These are phyloP conservation scores for Palythoa heliodiscus DNA, from an alignment of 92 coral and sea anemone genomes.

Conservation along the genomic window DNA sequence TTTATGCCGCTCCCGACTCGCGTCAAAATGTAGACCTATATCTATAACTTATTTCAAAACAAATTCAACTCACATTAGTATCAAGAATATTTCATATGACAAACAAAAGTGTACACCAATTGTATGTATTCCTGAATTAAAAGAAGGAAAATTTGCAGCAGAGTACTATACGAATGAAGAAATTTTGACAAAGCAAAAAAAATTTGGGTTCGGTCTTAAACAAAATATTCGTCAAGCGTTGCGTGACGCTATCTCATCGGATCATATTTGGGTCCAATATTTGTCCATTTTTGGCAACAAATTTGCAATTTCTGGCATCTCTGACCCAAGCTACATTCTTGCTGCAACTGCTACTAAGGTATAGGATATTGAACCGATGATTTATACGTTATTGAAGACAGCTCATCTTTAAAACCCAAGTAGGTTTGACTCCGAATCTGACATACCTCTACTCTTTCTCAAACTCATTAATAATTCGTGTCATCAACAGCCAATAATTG, in stretches of 20 bases:
- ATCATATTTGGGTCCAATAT: neutral
- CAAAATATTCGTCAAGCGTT: neutral
- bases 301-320: neutral
- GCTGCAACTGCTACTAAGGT: neutral
- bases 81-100: neutral
- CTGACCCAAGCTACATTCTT: neutral
- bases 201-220: slow-evolving; percentile 3
- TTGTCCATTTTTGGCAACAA: slow-evolving; percentile 20
- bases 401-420: too few relatives aligned
- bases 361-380: neutral
- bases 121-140: neutral
- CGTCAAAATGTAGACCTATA: too few relatives aligned
- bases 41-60: too few relatives aligned
- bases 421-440: too few relatives aligned
- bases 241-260: slow-evolving; percentile 8
- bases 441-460: too few relatives aligned
- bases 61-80: too few relatives aligned
- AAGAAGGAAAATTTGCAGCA: neutral
- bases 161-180: neutral
- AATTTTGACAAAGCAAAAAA: neutral
- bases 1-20: too few relatives aligned
- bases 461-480: too few relatives aligned
- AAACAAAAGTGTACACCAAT: neutral
- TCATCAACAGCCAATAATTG: too few relatives aligned
- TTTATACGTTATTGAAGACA: too few relatives aligned